Evolutionary conservation across 2,113 vertebrate species (phyloP), one percentile per base, ranked within the genome.

Genomic region (Perognathus longimembris): DNA sequence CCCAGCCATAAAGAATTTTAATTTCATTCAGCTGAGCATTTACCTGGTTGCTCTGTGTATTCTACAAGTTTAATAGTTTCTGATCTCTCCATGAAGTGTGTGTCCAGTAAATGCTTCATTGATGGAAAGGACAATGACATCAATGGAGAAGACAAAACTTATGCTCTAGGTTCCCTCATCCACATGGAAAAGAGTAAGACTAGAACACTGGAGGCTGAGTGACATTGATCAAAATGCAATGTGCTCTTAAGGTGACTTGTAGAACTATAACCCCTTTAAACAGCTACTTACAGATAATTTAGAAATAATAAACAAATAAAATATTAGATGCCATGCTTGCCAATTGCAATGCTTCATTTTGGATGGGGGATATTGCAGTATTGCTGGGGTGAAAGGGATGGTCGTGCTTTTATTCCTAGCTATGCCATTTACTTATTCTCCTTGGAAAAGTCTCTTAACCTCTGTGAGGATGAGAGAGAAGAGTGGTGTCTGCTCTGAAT

Each of bases 11-110:
- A 73, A 84, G 67, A 82, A 92, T 82, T 82, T 73, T 71, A 71
- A 89, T 89, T 88, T 67, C 86, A n/a, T 80, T 85, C 89, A 87
- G 82, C 14, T 64, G 70, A 85, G 63, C 75, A 71, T 77, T 94
- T 91, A 97, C 74, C 77, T 89, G 63, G 63, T 89, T 84, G 71
- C 21, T 28, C 88, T 79, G 50, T 63, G 30, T 86, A 89, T 85
- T n/a, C 42, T 28, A 42, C 93, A 93, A 57, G 34, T n/a, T 96
- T 34, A 26, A 26, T 63, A 70, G 9, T 63, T 88, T 71, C 34
- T 82, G 57, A 64, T 59, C n/a, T 88, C 36, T 36, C 36, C 57
- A 75, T 36, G 32, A 79, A 64, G 74, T 74, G 22, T 20, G 20
- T 42, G 22, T 59, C 24, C 64, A 42, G 24, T 79, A 77, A 92